Percentiles rank a stretch among this genome's conserved stretches.
Conservation (phyloP, 2,113 vertebrate species). For the Alaudala cheleensis region DNA sequence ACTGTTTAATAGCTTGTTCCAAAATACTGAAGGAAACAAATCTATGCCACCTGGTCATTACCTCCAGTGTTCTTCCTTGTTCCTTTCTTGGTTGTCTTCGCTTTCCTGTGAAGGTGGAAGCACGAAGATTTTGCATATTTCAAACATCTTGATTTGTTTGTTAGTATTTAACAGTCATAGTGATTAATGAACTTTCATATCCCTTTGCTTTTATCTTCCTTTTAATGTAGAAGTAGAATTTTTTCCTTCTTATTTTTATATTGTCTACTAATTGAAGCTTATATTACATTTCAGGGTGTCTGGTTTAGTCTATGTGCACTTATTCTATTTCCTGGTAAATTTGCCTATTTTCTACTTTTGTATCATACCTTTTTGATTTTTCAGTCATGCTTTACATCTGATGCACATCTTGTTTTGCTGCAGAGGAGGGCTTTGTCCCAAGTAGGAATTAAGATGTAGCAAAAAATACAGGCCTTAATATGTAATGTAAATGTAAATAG, state of each 20-base stretch:
- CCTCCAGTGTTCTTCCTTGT: background rate
- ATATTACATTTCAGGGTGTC: background rate
- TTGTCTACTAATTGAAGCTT: background rate
- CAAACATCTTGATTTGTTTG: accelerated
- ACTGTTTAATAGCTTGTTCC: background rate
- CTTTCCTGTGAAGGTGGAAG: background rate
- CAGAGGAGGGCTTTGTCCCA: background rate
- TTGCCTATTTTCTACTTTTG: background rate
- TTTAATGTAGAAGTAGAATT: background rate
- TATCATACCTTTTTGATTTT: background rate
- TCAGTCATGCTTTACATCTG: background rate
- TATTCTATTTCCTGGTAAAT: background rate
- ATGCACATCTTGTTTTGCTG: background rate
- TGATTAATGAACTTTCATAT: background rate
- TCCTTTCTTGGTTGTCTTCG: background rate
- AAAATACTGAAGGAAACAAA: background rate
- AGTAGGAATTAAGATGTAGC: background rate
- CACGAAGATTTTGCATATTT: background rate
- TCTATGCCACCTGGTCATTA: background rate
- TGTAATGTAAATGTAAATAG: background rate
- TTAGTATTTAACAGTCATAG: background rate
- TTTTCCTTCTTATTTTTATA: background rate
- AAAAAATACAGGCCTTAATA: background rate
- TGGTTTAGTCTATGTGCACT: background rate
- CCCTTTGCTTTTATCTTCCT: background rate